Evolutionary conservation across 2,888 invertebrate species (phyloP), one percentile per base, ranked within the genome.

Genomic region (Meteorus colon): DNA sequence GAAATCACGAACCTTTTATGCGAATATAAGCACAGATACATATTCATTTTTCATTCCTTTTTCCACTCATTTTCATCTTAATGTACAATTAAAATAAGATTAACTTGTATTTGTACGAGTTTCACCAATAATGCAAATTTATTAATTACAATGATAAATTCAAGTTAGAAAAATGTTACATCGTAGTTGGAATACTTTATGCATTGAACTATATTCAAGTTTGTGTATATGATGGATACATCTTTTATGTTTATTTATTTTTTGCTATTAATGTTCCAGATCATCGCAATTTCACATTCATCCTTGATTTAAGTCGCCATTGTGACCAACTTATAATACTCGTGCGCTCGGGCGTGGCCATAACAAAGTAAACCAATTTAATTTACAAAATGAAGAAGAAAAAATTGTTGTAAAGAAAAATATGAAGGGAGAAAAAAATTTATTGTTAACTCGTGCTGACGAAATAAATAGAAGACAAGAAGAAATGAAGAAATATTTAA

Each of bases 271-370:
- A 70, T 79, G 84, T 84, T 83, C 83, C 82, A 85, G 82, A 81
- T 83, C 80, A 83, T 83, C 81, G 82, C 82, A 78, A 83, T 84
- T 84, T 84, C 82, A 79, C 82, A 79, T 83, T 79, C 80, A 82
- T 29, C 81, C 79, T 80, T 79, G 75, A 74, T 76, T 72, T 63
- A 51, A 19, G 77, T 55, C 10, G 8, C 55, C 10, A 55, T 55
- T 55, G 55, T 55, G 8, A 19, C 19, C 19, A 55, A 55, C 16
- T 48, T 70, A 37, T 60, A 70, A 37, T 60, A 19, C 55, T 87
- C 87, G 87, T 87, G 87, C 86, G 86, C 84, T 86, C 86, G 82
- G 87, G 85, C 84, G 85, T 86, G 86, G 82, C 87, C 84, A 86
- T 86, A 85, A 86, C 86, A 81, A 86, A 87, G 84, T 80, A 83